These are phyloP conservation scores for Peromyscus melanophrys DNA, from an alignment of 2,797 vertebrate genomes.

Conservation along the genomic window DNA sequence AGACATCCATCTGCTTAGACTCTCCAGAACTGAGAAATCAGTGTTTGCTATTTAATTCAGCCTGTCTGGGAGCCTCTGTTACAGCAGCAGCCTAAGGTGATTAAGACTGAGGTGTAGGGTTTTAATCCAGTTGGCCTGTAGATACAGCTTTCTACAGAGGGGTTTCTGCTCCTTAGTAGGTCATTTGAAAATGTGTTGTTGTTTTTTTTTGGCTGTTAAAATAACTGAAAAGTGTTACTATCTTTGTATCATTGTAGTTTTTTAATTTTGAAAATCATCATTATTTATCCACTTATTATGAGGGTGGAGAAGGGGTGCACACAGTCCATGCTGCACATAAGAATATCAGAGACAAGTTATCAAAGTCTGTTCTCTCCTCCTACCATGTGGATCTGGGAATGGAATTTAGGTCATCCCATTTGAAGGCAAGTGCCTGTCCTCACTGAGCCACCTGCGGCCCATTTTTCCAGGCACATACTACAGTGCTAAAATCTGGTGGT, in stretches of 20 bases:
- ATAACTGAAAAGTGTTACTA: slow-evolving; percentile 45
- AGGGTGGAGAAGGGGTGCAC: not conserved
- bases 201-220: slow-evolving; percentile 4
- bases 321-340: not conserved
- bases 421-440: not conserved
- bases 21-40: not conserved
- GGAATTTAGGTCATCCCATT: not conserved
- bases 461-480: slow-evolving; percentile 19
- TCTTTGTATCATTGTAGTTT: not conserved
- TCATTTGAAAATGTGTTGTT: slow-evolving; percentile 15
- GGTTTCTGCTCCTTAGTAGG: not conserved
- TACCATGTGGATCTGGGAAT: not conserved
- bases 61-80: not conserved
- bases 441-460: not conserved
- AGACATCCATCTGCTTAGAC: not conserved
- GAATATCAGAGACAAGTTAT: not conserved
- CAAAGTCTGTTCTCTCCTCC: not conserved
- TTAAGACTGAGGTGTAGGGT: not conserved
- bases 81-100: not conserved
- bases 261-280: not conserved
- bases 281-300: not conserved
- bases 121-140: not conserved
- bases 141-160: slow-evolving; percentile 1
- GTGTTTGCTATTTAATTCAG: not conserved
- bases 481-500: not conserved